Base-by-base conservation (phyloP, 2,888 invertebrate species). In the Synanthedon tipuliformis region DNA sequence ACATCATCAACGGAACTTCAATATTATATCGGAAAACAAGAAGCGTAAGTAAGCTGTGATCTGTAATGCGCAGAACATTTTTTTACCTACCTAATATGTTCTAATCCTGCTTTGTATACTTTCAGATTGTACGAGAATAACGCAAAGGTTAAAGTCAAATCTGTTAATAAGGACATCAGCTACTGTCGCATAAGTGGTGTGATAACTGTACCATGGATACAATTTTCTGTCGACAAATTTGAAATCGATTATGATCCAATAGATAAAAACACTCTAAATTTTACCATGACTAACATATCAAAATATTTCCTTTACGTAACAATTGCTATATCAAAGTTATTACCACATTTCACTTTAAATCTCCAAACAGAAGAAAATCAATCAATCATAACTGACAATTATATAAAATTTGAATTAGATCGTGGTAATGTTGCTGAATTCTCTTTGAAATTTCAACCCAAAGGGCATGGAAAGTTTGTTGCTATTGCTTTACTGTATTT, bases 231-330 rank as follows among this genome's bases (percentile, higher is more conserved):
- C 15, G 72, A 85, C 4, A 73, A 74, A 54, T 87, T 85, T 68
- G 80, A 84, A 69, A 71, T 86, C 41, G 67, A 73, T 50, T 85
- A 69, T 53, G 53, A 57, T 12, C 57, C 61, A 41, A 65, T 66
- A 56, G 60, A 57, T 48, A 55, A 59, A 4, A 83, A 83, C 54
- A 56, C 15, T 13, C 66, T 82, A 45, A 63, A 73, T 45, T 87
- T 87, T 59, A 71, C 75, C 7, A 80, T 84, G 67, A 78, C 62
- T n/a, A 87, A 87, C 61, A 55, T 85, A 51, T 85, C 85, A 3
- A 86, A 79, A 64, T 78, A 77, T 65, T 64, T 66, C 54, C 70
- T 86, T 50, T 58, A 69, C 54, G 56, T 85, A 2, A 73, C 78
- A 18, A 80, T 87, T 55, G 7, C 74, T 23, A 79, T 68, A 16